Conservation (phyloP, 1,140 invertebrate genomes). For the Ruditapes philippinarum region DNA sequence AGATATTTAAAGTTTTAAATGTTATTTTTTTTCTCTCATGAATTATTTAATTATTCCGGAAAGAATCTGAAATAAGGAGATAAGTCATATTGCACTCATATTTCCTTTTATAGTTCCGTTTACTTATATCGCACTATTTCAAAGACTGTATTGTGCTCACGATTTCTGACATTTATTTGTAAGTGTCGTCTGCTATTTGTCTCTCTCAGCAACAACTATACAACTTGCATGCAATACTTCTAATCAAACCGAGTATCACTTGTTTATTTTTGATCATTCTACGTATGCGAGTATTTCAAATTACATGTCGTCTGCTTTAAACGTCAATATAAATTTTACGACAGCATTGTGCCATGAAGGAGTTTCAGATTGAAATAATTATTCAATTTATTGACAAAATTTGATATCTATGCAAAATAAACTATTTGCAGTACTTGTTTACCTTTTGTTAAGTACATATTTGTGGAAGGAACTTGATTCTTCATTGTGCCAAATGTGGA, state of each 20-base stretch:
- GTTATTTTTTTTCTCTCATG: neutral
- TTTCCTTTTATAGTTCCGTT: too few species aligned
- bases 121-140: too few species aligned
- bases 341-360: neutral
- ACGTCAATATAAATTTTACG: neutral
- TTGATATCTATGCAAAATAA: neutral
- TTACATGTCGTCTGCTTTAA: neutral
- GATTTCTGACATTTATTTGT: too few species aligned
- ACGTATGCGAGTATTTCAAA: neutral
- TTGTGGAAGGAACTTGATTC: conserved; percentile 14
- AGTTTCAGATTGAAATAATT: neutral
- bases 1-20: neutral
- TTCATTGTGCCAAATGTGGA: conserved; percentile 1
- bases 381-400: conserved; percentile 25
- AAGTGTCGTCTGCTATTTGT: too few species aligned
- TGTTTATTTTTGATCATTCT: too few species aligned
- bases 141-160: too few species aligned
- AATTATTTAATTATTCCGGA: neutral
- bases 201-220: too few species aligned
- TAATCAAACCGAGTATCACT: too few species aligned
- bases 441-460: conserved; percentile 17
- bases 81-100: too few species aligned
- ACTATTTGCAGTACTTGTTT: conserved; percentile 11
- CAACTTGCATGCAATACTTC: too few species aligned
- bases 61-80: too few species aligned